Base-by-base conservation (phyloP, 2,113 vertebrate species). In the Collichthys lucidus region DNA sequence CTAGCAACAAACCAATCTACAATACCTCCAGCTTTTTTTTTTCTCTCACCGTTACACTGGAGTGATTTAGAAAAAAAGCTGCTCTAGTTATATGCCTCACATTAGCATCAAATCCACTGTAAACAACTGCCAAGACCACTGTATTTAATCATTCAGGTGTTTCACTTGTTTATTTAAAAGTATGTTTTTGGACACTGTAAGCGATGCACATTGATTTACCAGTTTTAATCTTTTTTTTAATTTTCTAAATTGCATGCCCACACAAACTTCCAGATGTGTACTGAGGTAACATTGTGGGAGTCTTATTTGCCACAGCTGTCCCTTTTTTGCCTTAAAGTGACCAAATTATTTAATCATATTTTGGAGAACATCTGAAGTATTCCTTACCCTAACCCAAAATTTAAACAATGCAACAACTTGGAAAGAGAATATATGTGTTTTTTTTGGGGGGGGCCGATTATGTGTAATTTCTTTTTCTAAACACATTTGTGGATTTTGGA, bases 1-100 rank as follows among this genome's bases (percentile, higher is more conserved):
- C n/a, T 35, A 83, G 57, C 62, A 80, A 68, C 86, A 83, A 64
- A 79, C 62, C 26, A 53, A 17, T 65, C 22, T 66, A 61, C 24
- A 14, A 31, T 59, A 46, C 56, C 22, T 74, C 16, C 7, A 56
- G 16, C 3, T 57, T 63, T 26, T 60, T 67, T n/a, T n/a, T 53
- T 73, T 22, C 26, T 14, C 44, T 6, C 26, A 71, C 57, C 22
- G 20, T 74, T 61, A 44, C 15, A 47, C 29, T 50, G 40, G 19
- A 29, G 31, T 57, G 65, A 85, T 50, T 69, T 17, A 44, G 50
- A 22, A 74, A 76, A n/a, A 40, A 69, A 83, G 16, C 6, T 46
- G 31, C 49, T 66, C 11, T n/a, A 64, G 80, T 87, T 71, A 76
- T 40, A 44, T 76, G 56, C 46, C 44, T 86, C 59, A 64, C 47